Base-by-base conservation (phyloP, 2,888 invertebrate species). In the Watsonalla binaria region DNA sequence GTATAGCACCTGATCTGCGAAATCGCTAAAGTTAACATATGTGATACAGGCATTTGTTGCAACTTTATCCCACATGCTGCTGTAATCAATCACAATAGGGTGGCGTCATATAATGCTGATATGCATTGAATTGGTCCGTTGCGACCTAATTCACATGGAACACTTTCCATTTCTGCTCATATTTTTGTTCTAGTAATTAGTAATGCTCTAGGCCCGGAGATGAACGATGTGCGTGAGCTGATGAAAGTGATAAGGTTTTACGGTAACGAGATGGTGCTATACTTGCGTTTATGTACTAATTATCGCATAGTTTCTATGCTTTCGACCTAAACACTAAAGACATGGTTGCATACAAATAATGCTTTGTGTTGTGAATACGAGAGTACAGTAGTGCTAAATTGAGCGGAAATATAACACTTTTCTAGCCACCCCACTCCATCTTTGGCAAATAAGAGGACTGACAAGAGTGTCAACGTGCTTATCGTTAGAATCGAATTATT, bases 201-300 rank as follows among this genome's bases (percentile, higher is more conserved):
- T 70, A 65, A 71, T 62, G 61, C 70, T 70, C 76, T 72, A 74
- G 72, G 70, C 61, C 62, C 60, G 65, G 70, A 65, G 70, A 66
- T 70, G 63, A 58, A 63, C 63, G 52, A 68, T 42, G 42, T 42
- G 62, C 65, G 63, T 62, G 52, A 58, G 24, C 0, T 11, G 73
- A 78, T 74, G 74, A 77, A 77, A 79, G 76, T 70, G 76, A 76
- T 78, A 76, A 70, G 58, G 53, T 64, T 67, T 65, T 57, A 54
- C 57, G 59, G 56, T 64, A 66, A 65, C 55, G 54, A 68, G 62
- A 63, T 55, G 66, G 65, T 68, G 70, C 75, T 76, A 76, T 72
- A 74, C 73, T 63, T 35, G 13, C 13, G 6, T 37, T 37, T 6
- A 48, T 58, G 56, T 54, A n/a, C 57, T 66, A 63, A 66, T 71